Evolutionary conservation across 1,140 invertebrate species (phyloP), one percentile per base, ranked within the genome.

Genomic region (Notospermus geniculatus): DNA sequence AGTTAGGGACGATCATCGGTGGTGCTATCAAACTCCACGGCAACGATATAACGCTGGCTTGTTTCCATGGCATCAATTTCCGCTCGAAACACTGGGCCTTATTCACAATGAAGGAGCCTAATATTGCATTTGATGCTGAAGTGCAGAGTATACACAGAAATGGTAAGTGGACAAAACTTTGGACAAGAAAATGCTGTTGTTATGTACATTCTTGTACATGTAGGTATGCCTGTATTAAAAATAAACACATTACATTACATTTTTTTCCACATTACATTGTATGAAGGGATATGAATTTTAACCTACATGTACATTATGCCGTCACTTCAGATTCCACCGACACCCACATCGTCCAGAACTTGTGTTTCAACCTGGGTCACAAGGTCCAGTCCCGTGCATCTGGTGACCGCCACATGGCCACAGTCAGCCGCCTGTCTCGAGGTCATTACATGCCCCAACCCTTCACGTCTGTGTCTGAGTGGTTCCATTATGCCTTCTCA

Each of bases 41-140:
- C 29, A 93, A 95, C 60, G 83, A 84, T 76, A 92, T 98, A 43
- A 95, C 93, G 15, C 83, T 98, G 39, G 95, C 93, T 7, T 97
- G 95, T 80, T 98, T 97, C 84, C 93, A 97, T 80, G 95, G 95
- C 4, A 93, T 96, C 71, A 97, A 97, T 80, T 96, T 98, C 80
- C 94, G 94, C 67, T 90, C 93, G 29, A 97, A 97, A 82, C 94
- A 90, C 1, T 98, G 95, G 95, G 95, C 94, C 1, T 75, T 97
- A 29, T 98, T 98, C 78, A 95, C 91, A 63, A 83, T 98, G 54
- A 91, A 92, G 78, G 92, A 97, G 68, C 94, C 95, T 0, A 92
- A 88, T 63, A 97, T 98, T 63, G 92, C 90, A 70, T 98, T 98
- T 83, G 89, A 92, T 22, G 96, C 95, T 0, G 94, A 97, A 81